phyloP scores from a whole-genome alignment of 2,888 invertebrate genomes.

The Malthinus flaveolus region DNA sequence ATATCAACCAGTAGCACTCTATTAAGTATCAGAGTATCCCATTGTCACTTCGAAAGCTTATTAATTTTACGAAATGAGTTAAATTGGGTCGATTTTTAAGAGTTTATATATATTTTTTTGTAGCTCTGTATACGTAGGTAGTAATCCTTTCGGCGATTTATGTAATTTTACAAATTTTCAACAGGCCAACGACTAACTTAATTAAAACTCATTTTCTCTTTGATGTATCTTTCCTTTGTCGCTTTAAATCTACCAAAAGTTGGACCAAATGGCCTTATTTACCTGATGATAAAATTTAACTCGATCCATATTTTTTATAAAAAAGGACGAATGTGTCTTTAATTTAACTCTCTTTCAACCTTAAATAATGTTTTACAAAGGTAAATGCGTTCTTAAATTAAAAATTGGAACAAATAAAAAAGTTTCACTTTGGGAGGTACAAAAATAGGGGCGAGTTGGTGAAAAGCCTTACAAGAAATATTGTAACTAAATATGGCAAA shows the following conservation, averaged over 20 bases:
- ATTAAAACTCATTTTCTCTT: conserved; percentile 15
- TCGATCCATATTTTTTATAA: too few relatives aligned
- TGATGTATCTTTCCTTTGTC: conserved; percentile 11
- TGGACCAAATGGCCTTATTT: conserved; percentile 1
- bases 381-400: too few relatives aligned
- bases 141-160: not conserved
- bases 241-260: conserved; percentile 11
- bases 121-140: not conserved
- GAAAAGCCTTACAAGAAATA: too few relatives aligned
- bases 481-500: too few relatives aligned
- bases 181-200: conserved; percentile 14
- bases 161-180: conserved; percentile 3
- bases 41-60: conserved; percentile 3
- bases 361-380: too few relatives aligned
- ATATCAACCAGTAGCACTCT: conserved; percentile 10
- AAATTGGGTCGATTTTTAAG: not conserved
- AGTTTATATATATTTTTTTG: too few relatives aligned
- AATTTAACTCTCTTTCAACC: too few relatives aligned
- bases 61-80: not conserved
- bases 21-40: conserved; percentile 6
- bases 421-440: too few relatives aligned
- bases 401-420: too few relatives aligned
- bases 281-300: too few relatives aligned
- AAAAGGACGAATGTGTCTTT: too few relatives aligned
- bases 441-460: too few relatives aligned